Evolutionary conservation across 2,797 vertebrate species (phyloP), one percentile per base, ranked within the genome.

Genomic region (Gymnoscopelus braueri): DNA sequence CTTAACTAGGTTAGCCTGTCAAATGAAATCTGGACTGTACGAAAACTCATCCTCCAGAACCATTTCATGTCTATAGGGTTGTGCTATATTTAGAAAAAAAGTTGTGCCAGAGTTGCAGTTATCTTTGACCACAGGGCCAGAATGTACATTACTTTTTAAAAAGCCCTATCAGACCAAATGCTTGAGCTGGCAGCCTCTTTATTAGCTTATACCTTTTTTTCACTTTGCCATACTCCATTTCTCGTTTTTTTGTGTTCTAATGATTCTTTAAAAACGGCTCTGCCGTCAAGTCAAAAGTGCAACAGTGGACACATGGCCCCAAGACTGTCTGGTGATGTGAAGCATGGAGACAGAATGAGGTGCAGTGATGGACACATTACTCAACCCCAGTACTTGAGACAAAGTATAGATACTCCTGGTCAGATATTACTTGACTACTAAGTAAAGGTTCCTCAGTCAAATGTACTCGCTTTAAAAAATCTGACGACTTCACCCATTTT

Each of bases 241-340:
- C n/a, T 61, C n/a, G 52, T 60, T 52, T 44, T 12, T 50, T 14
- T 24, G 32, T 32, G 32, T 51, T 23, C 48, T 75, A 54, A 59
- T 73, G 60, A 73, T 72, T 80, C 58, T 75, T 75, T 77, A 29
- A 75, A 73, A 29, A 79, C 50, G 8, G 51, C 50, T 73, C 66
- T 70, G 63, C 71, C 55, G 70, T 72, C 14, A 57, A 57, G 65
- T 78, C 57, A 71, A 60, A 72, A 48, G 60, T 32, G 59, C 48
- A 47, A 52, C 39, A 15, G 29, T 8, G 15, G 35, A 52, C 49
- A 26, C 4, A 29, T 29, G 4, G 15, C 29, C 15, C 12, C 13
- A n/a, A 54, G 58, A 60, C 29, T 15, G 50, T 51, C 13, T 19
- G 12, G 60, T 56, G 44, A 48, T 26, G 24, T 44, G 9, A 49